Conservation (phyloP, 2,888 invertebrate genomes). For the Drymonia ruficornis region DNA sequence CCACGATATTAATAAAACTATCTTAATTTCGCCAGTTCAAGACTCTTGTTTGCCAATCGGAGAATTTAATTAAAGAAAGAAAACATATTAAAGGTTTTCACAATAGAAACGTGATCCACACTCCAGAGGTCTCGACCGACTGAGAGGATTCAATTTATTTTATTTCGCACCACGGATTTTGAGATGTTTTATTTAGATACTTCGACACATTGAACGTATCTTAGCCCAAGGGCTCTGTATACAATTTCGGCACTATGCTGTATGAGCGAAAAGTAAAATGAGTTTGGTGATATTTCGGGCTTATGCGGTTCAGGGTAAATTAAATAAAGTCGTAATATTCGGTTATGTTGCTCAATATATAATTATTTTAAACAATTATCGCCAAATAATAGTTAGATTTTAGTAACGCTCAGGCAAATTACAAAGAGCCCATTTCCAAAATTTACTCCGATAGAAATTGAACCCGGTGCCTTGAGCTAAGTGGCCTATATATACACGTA, state of each 20-base stretch:
- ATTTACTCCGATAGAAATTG: no score
- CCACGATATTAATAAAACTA: neutral
- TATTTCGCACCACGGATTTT: conserved; percentile 30
- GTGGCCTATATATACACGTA: no score
- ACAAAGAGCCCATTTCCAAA: no score
- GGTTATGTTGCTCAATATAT: no score
- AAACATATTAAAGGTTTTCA: conserved; percentile 22
- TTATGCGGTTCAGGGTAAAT: neutral
- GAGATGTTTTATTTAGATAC: conserved; percentile 32
- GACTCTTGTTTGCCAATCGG: conserved; percentile 9
- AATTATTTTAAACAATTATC: no score
- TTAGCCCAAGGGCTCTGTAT: conserved; percentile 25
- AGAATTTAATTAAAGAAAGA: conserved; percentile 34
- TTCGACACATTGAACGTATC: conserved; percentile 25
- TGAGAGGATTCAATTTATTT: conserved; percentile 36
- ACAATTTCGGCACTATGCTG: conserved; percentile 21
- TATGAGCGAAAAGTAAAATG: conserved; percentile 22
- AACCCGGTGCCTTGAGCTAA: no score
- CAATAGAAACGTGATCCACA: conserved; percentile 26
- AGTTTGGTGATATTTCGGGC: conserved; percentile 1
- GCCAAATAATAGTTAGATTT: no score
- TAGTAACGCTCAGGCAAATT: no score
- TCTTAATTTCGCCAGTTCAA: neutral
- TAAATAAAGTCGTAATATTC: neutral
- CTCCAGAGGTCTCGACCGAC: conserved; percentile 23